A percentile compares a stretch with the other conserved stretches of the same genome.
Evolutionary conservation across 2,888 invertebrate genomes (phyloP).

Genomic region (Bugulina stolonifera): DNA sequence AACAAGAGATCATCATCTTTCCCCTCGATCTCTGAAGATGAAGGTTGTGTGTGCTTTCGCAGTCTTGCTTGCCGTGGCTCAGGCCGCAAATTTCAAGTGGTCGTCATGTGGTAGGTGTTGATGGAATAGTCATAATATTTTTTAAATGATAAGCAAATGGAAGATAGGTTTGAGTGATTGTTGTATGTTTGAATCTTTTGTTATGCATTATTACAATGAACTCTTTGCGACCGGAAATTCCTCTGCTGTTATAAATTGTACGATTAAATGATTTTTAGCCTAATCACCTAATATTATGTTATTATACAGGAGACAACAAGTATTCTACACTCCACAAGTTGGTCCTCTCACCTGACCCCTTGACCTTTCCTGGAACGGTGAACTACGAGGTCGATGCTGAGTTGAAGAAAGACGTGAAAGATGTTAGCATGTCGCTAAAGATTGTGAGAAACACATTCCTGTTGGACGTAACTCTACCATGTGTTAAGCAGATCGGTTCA

Average conservation of each 20-base stretch:
- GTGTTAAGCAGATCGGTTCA: slow-evolving; percentile 16
- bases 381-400: not conserved
- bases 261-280: not conserved
- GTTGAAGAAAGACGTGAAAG: not conserved
- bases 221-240: too few species aligned
- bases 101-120: not conserved
- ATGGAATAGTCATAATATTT: too few species aligned
- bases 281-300: not conserved
- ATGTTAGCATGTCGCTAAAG: slow-evolving; percentile 8
- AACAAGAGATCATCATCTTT: too few species aligned
- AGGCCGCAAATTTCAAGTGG: not conserved
- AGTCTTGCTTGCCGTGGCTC: not conserved
- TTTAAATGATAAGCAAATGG: too few species aligned
- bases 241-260: too few species aligned
- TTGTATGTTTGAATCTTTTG: too few species aligned
- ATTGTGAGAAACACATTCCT: slow-evolving; percentile 19
- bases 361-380: not conserved
- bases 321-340: not conserved
- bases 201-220: too few species aligned
- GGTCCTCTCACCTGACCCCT: not conserved
- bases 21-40: too few species aligned
- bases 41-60: not conserved
- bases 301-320: not conserved
- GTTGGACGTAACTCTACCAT: slow-evolving; percentile 10
- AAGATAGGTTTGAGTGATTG: too few species aligned